These are phyloP conservation scores for Dicyrtoma fusca DNA, from an alignment of 2,888 invertebrate genomes.

Conservation along the genomic window DNA sequence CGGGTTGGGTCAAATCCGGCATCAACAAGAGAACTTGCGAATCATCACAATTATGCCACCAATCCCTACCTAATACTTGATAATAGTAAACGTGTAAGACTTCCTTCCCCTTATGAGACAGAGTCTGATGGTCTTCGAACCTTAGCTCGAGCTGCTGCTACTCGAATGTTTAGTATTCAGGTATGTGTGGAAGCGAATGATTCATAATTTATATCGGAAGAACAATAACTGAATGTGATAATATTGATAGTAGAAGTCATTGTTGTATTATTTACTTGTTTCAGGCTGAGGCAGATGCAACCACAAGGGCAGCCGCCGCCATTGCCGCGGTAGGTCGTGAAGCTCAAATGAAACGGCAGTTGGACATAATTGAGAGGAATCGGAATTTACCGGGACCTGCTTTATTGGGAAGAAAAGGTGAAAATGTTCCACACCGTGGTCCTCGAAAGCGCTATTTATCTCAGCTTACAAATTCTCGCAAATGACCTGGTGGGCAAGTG, in stretches of 20 bases:
- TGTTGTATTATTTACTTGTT: background rate
- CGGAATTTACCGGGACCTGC: background rate
- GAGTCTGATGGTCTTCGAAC: slow-evolving; percentile 29
- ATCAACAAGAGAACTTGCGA: slow-evolving; percentile 17
- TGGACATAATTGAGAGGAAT: slow-evolving; percentile 18
- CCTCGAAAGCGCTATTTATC: slow-evolving; percentile 52
- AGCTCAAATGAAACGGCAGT: slow-evolving; percentile 9
- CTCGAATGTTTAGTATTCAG: slow-evolving; percentile 20
- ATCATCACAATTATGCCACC: slow-evolving; percentile 35
- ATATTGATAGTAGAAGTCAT: background rate
- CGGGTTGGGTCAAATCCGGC: background rate
- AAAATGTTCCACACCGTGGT: slow-evolving; percentile 42
- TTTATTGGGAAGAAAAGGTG: background rate
- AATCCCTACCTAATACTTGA: background rate
- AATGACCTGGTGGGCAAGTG: background rate
- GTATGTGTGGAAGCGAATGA: background rate
- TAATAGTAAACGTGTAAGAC: background rate
- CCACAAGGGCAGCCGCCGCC: slow-evolving; percentile 13
- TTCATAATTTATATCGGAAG: no score
- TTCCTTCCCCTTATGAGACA: background rate
- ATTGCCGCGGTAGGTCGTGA: slow-evolving; percentile 30
- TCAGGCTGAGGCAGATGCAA: slow-evolving; percentile 30
- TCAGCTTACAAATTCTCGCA: slow-evolving; percentile 23
- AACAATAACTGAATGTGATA: no score
- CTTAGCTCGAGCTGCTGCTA: slow-evolving; percentile 30